Conservation (phyloP, 2,113 vertebrate species). For the Natator depressus region DNA sequence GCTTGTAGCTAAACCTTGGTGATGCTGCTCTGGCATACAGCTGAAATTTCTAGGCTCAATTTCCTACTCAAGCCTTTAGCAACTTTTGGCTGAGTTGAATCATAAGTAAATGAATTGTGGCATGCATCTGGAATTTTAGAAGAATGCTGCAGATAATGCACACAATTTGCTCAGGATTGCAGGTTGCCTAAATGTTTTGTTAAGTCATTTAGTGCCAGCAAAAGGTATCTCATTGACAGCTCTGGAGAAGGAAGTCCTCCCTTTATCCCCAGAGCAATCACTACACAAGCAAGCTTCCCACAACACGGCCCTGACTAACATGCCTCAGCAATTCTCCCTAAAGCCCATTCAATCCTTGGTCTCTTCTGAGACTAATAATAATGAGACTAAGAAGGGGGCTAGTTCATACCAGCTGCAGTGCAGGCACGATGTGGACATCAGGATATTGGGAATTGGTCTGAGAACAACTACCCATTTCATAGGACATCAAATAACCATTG, state of each 20-base stretch:
- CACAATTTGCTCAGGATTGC: not conserved
- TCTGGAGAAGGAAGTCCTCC: not conserved
- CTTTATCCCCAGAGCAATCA: not conserved
- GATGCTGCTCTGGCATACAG: not conserved
- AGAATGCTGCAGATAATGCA: constrained; percentile 31
- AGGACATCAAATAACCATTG: not conserved
- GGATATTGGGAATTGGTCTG: not conserved
- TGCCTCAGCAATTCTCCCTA: not conserved
- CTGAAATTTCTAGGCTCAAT: not conserved
- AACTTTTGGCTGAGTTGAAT: constrained; percentile 6
- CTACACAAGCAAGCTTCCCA: not conserved
- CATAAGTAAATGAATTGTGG: constrained; percentile 42
- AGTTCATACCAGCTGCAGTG: not conserved
- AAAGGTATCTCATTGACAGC: not conserved
- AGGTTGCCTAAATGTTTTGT: not conserved
- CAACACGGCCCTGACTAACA: not conserved
- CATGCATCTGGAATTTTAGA: constrained; percentile 44
- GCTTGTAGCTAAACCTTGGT: not conserved
- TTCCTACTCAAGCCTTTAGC: constrained; percentile 1
- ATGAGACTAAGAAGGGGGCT: not conserved
- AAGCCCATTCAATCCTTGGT: not conserved
- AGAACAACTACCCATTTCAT: rapidly evolving
- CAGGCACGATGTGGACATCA: not conserved
- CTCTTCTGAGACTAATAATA: not conserved
- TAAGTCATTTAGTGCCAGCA: not conserved